Evolutionary conservation across 1,140 invertebrate genomes (phyloP).

Genomic region (Micrasema longulum): DNA sequence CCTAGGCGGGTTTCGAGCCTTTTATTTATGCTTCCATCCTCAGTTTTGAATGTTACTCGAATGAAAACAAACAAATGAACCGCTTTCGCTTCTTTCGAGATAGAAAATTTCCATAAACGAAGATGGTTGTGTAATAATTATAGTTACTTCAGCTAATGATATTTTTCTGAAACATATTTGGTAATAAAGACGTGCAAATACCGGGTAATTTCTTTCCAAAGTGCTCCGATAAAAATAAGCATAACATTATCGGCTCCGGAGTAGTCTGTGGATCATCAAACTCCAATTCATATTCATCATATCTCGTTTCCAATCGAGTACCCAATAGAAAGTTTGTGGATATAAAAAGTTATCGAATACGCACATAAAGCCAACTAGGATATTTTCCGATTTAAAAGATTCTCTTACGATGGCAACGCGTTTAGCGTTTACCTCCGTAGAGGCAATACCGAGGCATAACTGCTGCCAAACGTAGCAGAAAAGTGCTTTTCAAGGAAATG

Average conservation of each 20-base stretch:
- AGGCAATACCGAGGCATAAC: slow-evolving; percentile 43
- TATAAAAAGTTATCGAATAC: slow-evolving; percentile 37
- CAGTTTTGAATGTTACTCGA: too few relatives aligned
- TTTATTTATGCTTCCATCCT: too few relatives aligned
- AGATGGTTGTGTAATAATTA: too few relatives aligned
- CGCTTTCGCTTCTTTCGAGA: too few relatives aligned
- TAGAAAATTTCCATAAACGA: too few relatives aligned
- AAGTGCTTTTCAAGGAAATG: slow-evolving; percentile 48
- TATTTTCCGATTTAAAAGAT: slow-evolving; percentile 46
- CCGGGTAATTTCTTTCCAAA: too few relatives aligned
- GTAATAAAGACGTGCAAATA: too few relatives aligned
- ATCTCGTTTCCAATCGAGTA: slow-evolving; percentile 30
- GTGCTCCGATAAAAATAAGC: too few relatives aligned
- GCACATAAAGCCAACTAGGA: slow-evolving; percentile 24
- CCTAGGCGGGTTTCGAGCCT: too few relatives aligned
- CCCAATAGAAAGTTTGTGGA: slow-evolving; percentile 41
- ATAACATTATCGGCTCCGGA: not conserved
- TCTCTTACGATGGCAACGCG: not conserved
- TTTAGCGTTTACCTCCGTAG: not conserved
- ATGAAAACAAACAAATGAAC: too few relatives aligned
- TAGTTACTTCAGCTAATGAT: too few relatives aligned
- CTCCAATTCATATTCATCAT: slow-evolving; percentile 32
- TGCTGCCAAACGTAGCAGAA: slow-evolving; percentile 45
- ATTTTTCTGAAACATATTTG: too few relatives aligned
- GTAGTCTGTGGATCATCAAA: slow-evolving; percentile 25